Evolutionary conservation across 2,113 vertebrate genomes (phyloP), one percentile per base, ranked within the genome.

Genomic region (Oreotrochilus melanogaster): DNA sequence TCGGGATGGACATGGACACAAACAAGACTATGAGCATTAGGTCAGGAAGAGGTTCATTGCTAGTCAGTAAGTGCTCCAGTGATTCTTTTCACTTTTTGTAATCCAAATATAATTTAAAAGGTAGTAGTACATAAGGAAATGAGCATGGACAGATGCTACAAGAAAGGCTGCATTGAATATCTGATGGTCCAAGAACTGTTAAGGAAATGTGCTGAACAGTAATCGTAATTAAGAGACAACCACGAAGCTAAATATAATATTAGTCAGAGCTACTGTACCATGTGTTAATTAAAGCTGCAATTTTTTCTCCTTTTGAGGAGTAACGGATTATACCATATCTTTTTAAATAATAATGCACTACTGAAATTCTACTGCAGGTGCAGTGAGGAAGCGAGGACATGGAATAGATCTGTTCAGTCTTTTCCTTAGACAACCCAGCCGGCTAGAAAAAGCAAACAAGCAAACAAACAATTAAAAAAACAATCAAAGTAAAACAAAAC

Each of bases 171-270:
- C 14, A 28, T 9, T 81, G 43, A 72, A 76, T 60, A 81, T 88
- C 75, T 2, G 1, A 67, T 88, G 88, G 89, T 61, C 71, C 66
- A 90, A 56, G 23, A 96, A 89, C 71, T 51, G 37, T 25, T 88
- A 78, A 86, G 60, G 47, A 92, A 95, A 85, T 64, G 65, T 84
- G 37, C 43, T 80, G 67, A 89, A 86, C 60, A 80, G 53, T 69
- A 78, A 66, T 79, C 73, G 78, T 62, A 80, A 96, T 95, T 92
- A 93, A 76, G 60, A 88, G 56, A 73, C 37, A 86, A 93, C 60
- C 37, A 93, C 28, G 18, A 42, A 72, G 50, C 11, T 83, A 82
- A 93, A 89, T 75, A 64, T 72, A 91, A 30, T 60, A 58, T 73
- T 91, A 93, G 21, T 83, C n/a, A 73, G 80, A 79, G 45, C 17